Evolutionary conservation across 1,140 invertebrate species (phyloP).

Genomic region (Aphidius ervi): DNA sequence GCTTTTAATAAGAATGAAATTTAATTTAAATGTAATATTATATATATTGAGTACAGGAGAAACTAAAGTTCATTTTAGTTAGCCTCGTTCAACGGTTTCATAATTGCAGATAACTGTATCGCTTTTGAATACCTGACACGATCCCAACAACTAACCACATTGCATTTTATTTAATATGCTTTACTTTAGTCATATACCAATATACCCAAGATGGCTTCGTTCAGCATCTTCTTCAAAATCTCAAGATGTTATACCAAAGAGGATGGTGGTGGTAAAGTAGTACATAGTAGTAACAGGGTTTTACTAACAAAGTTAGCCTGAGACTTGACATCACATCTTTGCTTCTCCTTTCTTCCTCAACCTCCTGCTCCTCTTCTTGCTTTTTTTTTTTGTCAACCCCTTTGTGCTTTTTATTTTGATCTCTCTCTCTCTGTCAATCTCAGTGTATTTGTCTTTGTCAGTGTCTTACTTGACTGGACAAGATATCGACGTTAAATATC

Average conservation of each 20-base stretch:
- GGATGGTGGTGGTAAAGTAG: constrained; percentile 38
- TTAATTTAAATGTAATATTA: no score
- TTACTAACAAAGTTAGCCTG: constrained; percentile 47
- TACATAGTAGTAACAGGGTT: constrained; percentile 17
- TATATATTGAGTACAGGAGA: background rate
- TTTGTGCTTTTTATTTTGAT: no score
- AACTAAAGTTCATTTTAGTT: constrained; percentile 6
- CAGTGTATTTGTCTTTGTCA: no score
- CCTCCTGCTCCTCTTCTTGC: constrained; percentile 20
- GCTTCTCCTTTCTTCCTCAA: no score
- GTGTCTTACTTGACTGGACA: no score
- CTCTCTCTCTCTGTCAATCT: no score
- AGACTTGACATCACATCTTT: constrained; percentile 25
- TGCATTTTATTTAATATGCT: constrained; percentile 31
- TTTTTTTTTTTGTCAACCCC: constrained; percentile 17
- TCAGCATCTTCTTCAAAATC: no score
- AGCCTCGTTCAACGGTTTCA: constrained; percentile 19
- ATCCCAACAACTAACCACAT: constrained; percentile 33
- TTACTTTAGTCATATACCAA: constrained; percentile 26
- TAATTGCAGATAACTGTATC: constrained; percentile 47
- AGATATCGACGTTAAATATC: no score
- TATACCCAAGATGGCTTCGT: constrained; percentile 8
- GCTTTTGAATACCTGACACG: constrained; percentile 41
- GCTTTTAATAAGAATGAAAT: no score
- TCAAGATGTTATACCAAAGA: constrained; percentile 26